Base-by-base conservation (phyloP, 2,888 invertebrate species). In the Eurytoma adleriae region DNA sequence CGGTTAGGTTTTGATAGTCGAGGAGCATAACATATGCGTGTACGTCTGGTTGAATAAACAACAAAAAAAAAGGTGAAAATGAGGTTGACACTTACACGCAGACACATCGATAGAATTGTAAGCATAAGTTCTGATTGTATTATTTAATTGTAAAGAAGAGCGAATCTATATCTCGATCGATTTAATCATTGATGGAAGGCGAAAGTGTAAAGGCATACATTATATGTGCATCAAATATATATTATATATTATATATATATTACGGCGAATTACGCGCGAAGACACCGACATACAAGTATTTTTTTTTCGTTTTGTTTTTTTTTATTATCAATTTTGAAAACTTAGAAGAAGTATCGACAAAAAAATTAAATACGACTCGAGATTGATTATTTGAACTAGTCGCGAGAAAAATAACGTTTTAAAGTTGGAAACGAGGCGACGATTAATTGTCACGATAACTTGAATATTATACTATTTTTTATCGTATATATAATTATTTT, bases 111-210 rank as follows among this genome's bases (percentile, higher is more conserved):
- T 82, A 82, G 82, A 78, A 77, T 80, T 80, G 72, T 82, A 82
- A 82, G 80, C 64, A 78, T 82, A 80, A 82, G 80, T 80, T 82
- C 78, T 82, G 82, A 82, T 82, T 82, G 82, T 82, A 82, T 82
- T 82, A 82, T 82, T 82, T 82, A 82, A 82, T 82, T 82, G 78
- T 80, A 80, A 82, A 78, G 61, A 78, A 80, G 76, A 80, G 80
- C 78, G 80, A 80, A 78, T 82, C 72, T 80, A 82, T 82, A 79
- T 82, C 75, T 40, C 24, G 69, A 80, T 69, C 72, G 79, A 82
- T 76, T 40, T 78, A 82, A 82, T 82, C 80, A 82, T 82, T 82
- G 82, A 82, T 82, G 74, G 59, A 77, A 78, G 64, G 79, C 66
- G 72, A 69, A 76, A 76, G 74, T 82, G 77, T 82, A 74, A 80